Base-by-base conservation (phyloP, 2,113 vertebrate genomes). In the Illadopsis cleaveri region DNA sequence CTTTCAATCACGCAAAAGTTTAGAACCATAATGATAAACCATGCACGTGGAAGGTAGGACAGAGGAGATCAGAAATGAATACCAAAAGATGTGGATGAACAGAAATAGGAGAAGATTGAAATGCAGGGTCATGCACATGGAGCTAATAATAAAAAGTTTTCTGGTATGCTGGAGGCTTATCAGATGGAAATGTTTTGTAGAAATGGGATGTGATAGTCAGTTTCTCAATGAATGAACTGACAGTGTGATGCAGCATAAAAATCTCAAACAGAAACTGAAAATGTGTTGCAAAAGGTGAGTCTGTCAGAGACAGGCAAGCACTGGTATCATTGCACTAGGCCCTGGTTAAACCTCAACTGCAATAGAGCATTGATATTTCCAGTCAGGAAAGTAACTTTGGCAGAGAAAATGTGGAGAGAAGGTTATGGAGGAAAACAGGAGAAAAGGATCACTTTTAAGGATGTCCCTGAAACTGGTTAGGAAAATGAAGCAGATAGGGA, bases 91-190 rank as follows among this genome's bases (percentile, higher is more conserved):
- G 33, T 42, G 24, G 18, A 66, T 57, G 48, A 88, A 48, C 48
- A 88, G 70, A 91, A 90, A 62, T 7, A 80, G 22, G 37, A 75
- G 31, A 22, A 69, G 37, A 83, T 66, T 86, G 47, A 93, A 96
- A 89, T 86, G 60, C 60, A 86, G 89, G 40, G 33, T 81, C 58
- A 60, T 62, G 44, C 6, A 40, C 5, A 0, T 85, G 31, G 24
- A 90, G 35, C 27, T 94, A 90, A 80, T 86, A 92, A 73, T 38
- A 88, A 79, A 71, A 90, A 50, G 62, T 86, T 79, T 37, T 81
- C 68, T 7, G 6, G 6, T 58, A 47, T 47, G 62, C 50, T 94
- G 50, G 42, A 77, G 33, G 42, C 11, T 92, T 79, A 88, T 56
- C 62, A 92, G 42, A 57, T 83, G 25, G 76, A 86, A 86, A 57